These are phyloP conservation scores for Anoplius nigerrimus DNA, from an alignment of 2,888 invertebrate genomes.

Conservation along the genomic window DNA sequence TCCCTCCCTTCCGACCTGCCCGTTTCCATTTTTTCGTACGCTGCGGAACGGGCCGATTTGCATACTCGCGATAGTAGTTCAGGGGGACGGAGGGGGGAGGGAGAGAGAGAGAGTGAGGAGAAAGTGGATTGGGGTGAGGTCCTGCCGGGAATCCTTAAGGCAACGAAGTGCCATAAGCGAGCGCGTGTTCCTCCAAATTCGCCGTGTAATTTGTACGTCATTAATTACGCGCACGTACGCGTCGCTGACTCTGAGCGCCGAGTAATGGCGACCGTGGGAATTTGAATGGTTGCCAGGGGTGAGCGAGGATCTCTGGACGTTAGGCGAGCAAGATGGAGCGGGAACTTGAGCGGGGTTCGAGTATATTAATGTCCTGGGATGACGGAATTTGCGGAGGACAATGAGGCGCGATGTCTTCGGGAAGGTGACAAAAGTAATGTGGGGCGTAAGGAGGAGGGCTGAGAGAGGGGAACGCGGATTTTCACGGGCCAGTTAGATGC, in stretches of 20 bases:
- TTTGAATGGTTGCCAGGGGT: too few species aligned
- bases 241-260: background rate
- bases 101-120: background rate
- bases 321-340: background rate
- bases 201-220: conserved; percentile 62
- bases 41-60: background rate
- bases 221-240: conserved; percentile 48
- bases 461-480: too few species aligned
- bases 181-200: conserved; percentile 37
- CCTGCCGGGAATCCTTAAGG: background rate
- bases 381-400: too few species aligned
- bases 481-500: too few species aligned
- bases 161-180: background rate
- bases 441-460: too few species aligned
- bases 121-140: background rate
- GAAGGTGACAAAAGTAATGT: too few species aligned
- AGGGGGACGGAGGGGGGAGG: background rate
- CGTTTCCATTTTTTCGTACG: too few species aligned
- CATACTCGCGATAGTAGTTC: background rate
- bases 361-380: too few species aligned
- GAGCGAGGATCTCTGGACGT: too few species aligned
- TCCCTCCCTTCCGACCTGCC: background rate
- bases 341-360: too few species aligned
- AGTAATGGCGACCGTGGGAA: background rate
- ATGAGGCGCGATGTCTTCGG: too few species aligned